Evolutionary conservation across 2,797 vertebrate genomes (phyloP).

Genomic region (Darevskia nairensis): DNA sequence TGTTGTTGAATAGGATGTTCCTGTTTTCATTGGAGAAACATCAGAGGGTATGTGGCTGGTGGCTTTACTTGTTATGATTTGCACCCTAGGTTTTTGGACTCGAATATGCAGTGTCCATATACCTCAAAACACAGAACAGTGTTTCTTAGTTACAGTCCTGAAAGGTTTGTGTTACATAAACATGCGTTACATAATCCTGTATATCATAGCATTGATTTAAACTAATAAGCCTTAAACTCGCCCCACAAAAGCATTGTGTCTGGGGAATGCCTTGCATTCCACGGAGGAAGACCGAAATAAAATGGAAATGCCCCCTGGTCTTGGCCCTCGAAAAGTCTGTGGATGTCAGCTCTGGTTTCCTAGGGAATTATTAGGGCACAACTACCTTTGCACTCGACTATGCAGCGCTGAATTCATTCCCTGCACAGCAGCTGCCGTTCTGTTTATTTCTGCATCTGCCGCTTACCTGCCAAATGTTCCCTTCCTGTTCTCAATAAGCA

Average conservation of each 20-base stretch:
- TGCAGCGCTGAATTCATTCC: constrained; percentile 36
- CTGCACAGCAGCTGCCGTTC: constrained; percentile 39
- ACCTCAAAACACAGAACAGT: too few relatives aligned
- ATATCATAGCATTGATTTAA: too few relatives aligned
- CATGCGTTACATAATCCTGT: too few relatives aligned
- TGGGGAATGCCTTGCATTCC: neutral
- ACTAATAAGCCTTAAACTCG: neutral
- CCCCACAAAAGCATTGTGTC: neutral
- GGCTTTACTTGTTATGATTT: too few relatives aligned
- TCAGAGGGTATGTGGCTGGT: too few relatives aligned
- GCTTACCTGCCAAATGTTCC: constrained; percentile 56
- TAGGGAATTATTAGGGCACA: neutral
- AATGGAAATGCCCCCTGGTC: neutral
- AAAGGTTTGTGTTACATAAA: too few relatives aligned
- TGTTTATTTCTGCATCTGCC: constrained; percentile 24
- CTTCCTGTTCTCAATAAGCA: constrained; percentile 54
- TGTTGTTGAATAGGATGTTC: too few relatives aligned
- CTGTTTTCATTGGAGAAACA: too few relatives aligned
- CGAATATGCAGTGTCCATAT: too few relatives aligned
- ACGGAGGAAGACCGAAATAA: neutral
- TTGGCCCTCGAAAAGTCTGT: neutral
- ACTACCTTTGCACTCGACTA: neutral
- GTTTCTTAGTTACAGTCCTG: too few relatives aligned
- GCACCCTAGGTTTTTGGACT: too few relatives aligned
- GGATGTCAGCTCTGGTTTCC: constrained; percentile 36